These are phyloP conservation scores for Atta colombica DNA, from an alignment of 1,140 invertebrate species.

Conservation along the genomic window DNA sequence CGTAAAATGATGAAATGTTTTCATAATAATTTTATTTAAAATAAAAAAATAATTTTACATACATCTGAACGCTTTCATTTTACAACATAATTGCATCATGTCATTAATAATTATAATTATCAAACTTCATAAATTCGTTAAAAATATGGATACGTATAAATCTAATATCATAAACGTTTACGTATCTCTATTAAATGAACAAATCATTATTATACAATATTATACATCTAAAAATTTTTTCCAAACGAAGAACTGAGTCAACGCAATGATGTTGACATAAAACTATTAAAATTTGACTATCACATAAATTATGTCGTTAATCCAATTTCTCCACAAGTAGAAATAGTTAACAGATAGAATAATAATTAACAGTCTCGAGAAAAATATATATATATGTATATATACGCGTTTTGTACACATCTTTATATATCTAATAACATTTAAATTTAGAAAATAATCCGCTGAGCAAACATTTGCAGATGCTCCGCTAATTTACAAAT, in stretches of 20 bases:
- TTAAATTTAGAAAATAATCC: slow-evolving; percentile 49
- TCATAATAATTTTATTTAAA: slow-evolving; percentile 48
- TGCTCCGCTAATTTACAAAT: slow-evolving; percentile 31
- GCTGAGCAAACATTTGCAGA: slow-evolving; percentile 9
- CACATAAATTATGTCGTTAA: slow-evolving; percentile 39
- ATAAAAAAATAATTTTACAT: slow-evolving; percentile 53
- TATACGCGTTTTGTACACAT: slow-evolving; percentile 34
- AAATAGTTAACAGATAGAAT: slow-evolving; percentile 56
- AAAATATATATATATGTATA: slow-evolving; percentile 39
- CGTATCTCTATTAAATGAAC: slow-evolving; percentile 20
- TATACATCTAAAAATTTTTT: slow-evolving; percentile 44
- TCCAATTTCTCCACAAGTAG: slow-evolving; percentile 45
- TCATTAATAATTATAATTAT: slow-evolving; percentile 19
- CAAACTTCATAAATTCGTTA: slow-evolving; percentile 40
- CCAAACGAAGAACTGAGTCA: slow-evolving; percentile 31
- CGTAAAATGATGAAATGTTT: slow-evolving; percentile 11
- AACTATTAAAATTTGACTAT: slow-evolving; percentile 38
- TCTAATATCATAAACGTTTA: slow-evolving; percentile 35
- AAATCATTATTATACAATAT: slow-evolving; percentile 38
- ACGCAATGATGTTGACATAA: slow-evolving; percentile 49
- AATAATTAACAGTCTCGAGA: slow-evolving; percentile 43
- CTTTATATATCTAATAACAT: slow-evolving; percentile 55
- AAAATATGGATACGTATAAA: slow-evolving; percentile 46
- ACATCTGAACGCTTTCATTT: slow-evolving; percentile 17
- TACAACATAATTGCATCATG: slow-evolving; percentile 34